phyloP scores from a whole-genome alignment of 2,888 invertebrate genomes.

The Adelphocoris suturalis region DNA sequence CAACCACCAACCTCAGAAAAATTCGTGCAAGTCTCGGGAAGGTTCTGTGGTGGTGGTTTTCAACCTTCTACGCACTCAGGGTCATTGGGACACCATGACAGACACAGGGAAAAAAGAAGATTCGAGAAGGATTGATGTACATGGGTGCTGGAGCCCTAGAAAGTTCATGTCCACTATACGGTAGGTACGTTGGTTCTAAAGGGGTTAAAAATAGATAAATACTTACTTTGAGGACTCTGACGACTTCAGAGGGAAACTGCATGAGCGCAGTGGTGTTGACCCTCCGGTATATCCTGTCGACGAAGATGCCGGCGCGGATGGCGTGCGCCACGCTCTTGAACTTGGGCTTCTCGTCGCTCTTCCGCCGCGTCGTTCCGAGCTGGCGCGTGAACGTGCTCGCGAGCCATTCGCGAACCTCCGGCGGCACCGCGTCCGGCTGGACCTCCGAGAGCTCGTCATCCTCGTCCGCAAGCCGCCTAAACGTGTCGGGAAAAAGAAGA shows the following conservation, averaged over 20 bases:
- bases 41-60: too few species aligned
- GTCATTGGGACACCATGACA: too few species aligned
- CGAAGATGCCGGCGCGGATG: constrained; percentile 96
- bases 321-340: constrained; percentile 97
- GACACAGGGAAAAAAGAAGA: too few species aligned
- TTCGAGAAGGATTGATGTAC: too few species aligned
- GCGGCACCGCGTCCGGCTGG: constrained; percentile 96
- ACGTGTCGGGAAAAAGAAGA: constrained; percentile 47
- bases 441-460: constrained; percentile 98
- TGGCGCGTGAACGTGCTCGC: constrained; percentile 97
- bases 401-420: constrained; percentile 97
- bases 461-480: constrained; percentile 90
- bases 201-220: too few species aligned
- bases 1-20: too few species aligned
- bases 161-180: too few species aligned
- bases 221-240: constrained; percentile 90
- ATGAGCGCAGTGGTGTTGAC: constrained; percentile 88
- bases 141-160: too few species aligned
- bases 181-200: too few species aligned
- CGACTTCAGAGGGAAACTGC: constrained; percentile 93
- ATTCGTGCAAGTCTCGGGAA: too few species aligned
- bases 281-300: constrained; percentile 94
- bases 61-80: too few species aligned
- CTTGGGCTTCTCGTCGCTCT: constrained; percentile 90
- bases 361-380: constrained; percentile 87